Evolutionary conservation across 2,888 invertebrate genomes (phyloP), one percentile per base, ranked within the genome.

Genomic region (Thymelicus sylvestris): DNA sequence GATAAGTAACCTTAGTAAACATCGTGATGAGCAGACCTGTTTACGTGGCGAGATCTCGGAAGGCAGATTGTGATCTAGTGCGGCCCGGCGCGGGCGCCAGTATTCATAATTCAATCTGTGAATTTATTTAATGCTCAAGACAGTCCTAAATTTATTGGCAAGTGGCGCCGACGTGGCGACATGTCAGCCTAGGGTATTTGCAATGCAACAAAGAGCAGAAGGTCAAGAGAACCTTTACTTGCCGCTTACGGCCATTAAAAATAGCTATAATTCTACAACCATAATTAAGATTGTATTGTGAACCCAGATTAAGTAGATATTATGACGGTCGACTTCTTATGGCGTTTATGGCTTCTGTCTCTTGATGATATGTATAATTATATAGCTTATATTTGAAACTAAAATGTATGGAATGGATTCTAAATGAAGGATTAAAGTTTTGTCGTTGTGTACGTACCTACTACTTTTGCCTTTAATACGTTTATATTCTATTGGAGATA

Each of bases 141-240:
- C 92, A 89, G 88, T 87, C 91, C 90, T 89, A 90, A 91, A 92
- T 93, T 92, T 92, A 93, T 93, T 88, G 87, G 87, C 87, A 83
- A 87, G 86, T 85, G 93, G 92, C 92, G 93, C 92, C 92, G 86
- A 84, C 81, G 82, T 74, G 84, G 84, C 88, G 91, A 88, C 86
- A 86, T 85, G 83, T 84, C 80, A 85, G 83, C 84, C 89, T 88
- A 71, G 85, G 86, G 83, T 88, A 86, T 87, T 86, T 84, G 85
- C 87, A 88, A 81, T 85, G 85, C 85, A 86, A 87, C 84, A 87
- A 86, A 86, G 85, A 83, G 81, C 79, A 78, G 78, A 74, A 78
- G 78, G 80, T 78, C 80, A 79, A 80, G 73, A 81, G 79, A 78
- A 80, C 66, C 70, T 66, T 64, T 70, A 50, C 61, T 66, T 41